phyloP scores from a whole-genome alignment of 37 sponge, comb jelly and placozoan genomes.

The Crambe crambe region DNA sequence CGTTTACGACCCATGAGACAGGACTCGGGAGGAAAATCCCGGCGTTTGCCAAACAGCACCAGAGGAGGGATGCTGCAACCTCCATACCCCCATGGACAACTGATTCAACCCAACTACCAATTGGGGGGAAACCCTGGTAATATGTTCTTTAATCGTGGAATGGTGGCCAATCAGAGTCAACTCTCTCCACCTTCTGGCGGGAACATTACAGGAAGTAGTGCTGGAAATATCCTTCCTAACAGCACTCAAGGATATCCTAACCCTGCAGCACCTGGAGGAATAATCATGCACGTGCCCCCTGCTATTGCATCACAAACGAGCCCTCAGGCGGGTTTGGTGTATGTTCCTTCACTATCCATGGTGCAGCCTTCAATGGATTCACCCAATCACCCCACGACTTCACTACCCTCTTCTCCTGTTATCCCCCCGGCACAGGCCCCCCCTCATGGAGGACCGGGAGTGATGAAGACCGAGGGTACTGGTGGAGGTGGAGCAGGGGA shows the following conservation, averaged over 20 bases:
- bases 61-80: slow-evolving; percentile 26
- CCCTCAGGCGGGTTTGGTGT: not conserved
- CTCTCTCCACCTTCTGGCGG: slow-evolving; percentile 15
- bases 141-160: not conserved
- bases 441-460: not conserved
- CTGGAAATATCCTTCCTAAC: not conserved
- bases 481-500: slow-evolving; percentile 8
- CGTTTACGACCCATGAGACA: not conserved
- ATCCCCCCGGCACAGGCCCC: not conserved
- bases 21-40: slow-evolving; percentile 1
- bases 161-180: not conserved
- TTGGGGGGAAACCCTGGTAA: not conserved
- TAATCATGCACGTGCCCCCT: not conserved
- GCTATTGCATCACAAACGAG: not conserved
- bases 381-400: not conserved
- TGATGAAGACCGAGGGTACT: not conserved
- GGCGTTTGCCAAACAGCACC: not conserved
- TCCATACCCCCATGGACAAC: not conserved
- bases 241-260: not conserved
- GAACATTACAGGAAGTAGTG: not conserved
- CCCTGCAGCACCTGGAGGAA: not conserved
- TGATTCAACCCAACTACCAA: not conserved
- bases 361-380: not conserved
- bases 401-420: not conserved
- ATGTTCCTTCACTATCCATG: not conserved